Evolutionary conservation across 2,888 invertebrate genomes (phyloP), one percentile per base, ranked within the genome.

Genomic region (Zaprionus bogoriensis): DNA sequence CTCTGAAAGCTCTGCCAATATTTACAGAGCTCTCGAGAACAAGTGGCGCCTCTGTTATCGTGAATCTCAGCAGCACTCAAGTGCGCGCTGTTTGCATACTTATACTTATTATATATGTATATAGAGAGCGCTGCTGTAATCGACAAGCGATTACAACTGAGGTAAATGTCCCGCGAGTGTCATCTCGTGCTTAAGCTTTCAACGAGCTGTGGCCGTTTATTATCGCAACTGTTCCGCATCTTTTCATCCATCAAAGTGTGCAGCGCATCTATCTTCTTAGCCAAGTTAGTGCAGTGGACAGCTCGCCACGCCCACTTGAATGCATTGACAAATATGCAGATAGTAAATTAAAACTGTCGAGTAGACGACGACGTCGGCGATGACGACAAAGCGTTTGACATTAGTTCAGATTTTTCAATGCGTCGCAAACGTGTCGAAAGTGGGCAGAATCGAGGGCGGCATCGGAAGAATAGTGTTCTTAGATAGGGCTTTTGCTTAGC

Each of bases 381-480:
- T 76, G 66, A 67, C 81, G 59, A 83, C 84, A 80, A 86, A 80
- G 78, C 67, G 65, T 69, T 77, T 71, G 78, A 72, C 85, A 81
- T 81, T 81, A 84, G 87, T 57, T 61, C 63, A 81, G 84, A 81
- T 81, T 86, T 77, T 74, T 63, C 78, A 87, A 71, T 81, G 84
- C 67, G 65, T 32, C 48, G 53, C 20, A 61, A 68, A 64, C 61
- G 72, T 81, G 78, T 80, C 63, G 71, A 61, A 62, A 61, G 6
- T 9, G 25, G 27, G 20, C 10, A 5, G 32, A 9, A 12, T n/a
- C n/a, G 7, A 14, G 32, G 39, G 25, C 7, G 36, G 20, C 1
- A 20, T 6, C 19, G n/a, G 41, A 12, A 28, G 58, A 54, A 45
- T 55, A 67, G 30, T 27, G 28, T 30, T 5, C 14, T 7, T 14